phyloP scores from a whole-genome alignment of 2,888 invertebrate genomes.

The Lymantria dispar region DNA sequence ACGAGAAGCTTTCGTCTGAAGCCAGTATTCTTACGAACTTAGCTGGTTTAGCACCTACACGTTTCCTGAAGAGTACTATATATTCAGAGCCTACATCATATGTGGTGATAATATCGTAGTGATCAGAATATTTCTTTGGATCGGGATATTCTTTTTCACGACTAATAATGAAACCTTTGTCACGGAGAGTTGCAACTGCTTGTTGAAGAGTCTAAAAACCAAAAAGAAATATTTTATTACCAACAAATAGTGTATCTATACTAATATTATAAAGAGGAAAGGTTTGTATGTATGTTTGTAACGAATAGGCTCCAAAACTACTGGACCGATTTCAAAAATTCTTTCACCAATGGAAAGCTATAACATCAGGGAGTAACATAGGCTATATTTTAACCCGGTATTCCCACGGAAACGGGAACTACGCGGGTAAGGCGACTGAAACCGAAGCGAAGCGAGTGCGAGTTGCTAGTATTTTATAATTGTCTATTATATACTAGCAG shows the following conservation, averaged over 20 bases:
- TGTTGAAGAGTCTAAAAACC: slow-evolving; percentile 60
- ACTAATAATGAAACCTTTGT: slow-evolving; percentile 84
- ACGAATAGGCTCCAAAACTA: too few relatives aligned
- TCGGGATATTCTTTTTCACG: slow-evolving; percentile 80
- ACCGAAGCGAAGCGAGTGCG: too few relatives aligned
- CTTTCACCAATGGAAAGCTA: too few relatives aligned
- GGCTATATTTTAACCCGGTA: too few relatives aligned
- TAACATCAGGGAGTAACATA: too few relatives aligned
- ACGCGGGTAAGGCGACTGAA: too few relatives aligned
- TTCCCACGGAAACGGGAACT: too few relatives aligned
- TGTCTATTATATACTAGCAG: too few relatives aligned
- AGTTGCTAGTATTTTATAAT: too few relatives aligned
- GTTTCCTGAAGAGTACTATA: slow-evolving; percentile 78
- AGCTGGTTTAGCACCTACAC: slow-evolving; percentile 65
- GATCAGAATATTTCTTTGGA: slow-evolving; percentile 59
- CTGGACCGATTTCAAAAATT: too few relatives aligned
- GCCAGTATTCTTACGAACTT: slow-evolving; percentile 71
- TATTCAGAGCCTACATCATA: slow-evolving; percentile 77
- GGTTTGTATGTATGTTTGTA: background rate
- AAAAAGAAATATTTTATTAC: background rate
- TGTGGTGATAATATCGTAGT: slow-evolving; percentile 74
- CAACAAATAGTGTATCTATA: background rate
- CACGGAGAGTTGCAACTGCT: slow-evolving; percentile 73
- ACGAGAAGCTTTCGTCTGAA: slow-evolving; percentile 64
- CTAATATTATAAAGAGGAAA: too few relatives aligned